phyloP scores from a whole-genome alignment of 2,797 vertebrate species.

The Tolypeutes matacus region DNA sequence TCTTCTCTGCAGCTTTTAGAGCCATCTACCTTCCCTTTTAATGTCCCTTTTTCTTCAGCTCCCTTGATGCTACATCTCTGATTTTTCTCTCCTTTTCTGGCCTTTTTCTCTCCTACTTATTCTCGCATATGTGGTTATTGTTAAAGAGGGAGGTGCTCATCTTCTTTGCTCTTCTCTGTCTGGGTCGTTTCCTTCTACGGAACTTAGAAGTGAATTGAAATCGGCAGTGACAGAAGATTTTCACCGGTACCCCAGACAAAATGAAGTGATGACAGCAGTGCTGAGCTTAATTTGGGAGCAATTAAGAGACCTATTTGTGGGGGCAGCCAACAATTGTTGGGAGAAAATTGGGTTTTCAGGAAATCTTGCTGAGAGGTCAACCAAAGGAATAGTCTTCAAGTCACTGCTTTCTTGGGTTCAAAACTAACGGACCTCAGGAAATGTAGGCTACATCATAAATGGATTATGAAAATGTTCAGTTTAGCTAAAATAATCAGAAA shows the following conservation, averaged over 20 bases:
- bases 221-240: not conserved
- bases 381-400: not conserved
- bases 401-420: not conserved
- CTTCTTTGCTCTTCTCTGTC: not conserved
- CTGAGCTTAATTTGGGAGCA: no score
- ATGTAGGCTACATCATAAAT: rapidly evolving
- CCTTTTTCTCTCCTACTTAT: not conserved
- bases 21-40: not conserved
- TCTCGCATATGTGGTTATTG: rapidly evolving
- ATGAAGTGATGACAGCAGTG: no score
- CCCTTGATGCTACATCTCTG: not conserved
- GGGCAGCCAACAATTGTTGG: not conserved
- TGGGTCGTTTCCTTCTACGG: no score
- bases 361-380: not conserved
- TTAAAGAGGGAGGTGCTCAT: not conserved
- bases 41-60: not conserved
- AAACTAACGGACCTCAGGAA: no score
- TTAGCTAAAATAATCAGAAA: not conserved
- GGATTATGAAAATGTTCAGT: no score
- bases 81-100: not conserved
- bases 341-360: not conserved
- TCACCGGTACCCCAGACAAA: not conserved
- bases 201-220: not conserved
- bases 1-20: not conserved
- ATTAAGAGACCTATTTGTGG: not conserved